A percentile compares a stretch with the other conserved stretches of the same genome.
phyloP scores from a whole-genome alignment of 2,113 vertebrate species.

The Phylloscopus whistleri region DNA sequence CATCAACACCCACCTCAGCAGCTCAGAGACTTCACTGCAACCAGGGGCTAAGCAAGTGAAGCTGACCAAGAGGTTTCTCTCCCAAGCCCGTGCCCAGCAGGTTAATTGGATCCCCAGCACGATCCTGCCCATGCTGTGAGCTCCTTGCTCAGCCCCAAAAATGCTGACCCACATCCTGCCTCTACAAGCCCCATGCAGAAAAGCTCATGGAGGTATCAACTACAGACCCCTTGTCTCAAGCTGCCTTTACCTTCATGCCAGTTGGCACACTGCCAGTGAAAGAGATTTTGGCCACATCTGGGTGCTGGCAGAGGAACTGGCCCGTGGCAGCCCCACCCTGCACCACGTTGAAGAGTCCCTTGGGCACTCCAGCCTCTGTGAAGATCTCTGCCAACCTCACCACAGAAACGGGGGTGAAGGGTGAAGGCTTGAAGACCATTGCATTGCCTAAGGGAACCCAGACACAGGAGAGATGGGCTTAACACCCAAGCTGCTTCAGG shows the following conservation, averaged over 20 bases:
- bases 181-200: neutral
- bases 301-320: slow-evolving; percentile 87
- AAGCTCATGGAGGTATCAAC: neutral
- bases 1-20: neutral
- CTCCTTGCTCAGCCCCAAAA: neutral
- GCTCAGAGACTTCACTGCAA: neutral
- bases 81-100: neutral
- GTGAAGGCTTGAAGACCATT: slow-evolving; percentile 95
- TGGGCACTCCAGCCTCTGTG: slow-evolving; percentile 84
- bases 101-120: neutral
- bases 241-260: slow-evolving; percentile 84
- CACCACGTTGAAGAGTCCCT: slow-evolving; percentile 93
- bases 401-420: slow-evolving; percentile 85
- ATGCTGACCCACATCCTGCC: rapidly evolving
- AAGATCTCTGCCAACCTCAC: slow-evolving; percentile 92
- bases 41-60: neutral
- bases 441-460: slow-evolving; percentile 82
- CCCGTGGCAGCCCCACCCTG: slow-evolving; percentile 91
- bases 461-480: neutral
- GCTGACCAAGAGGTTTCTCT: neutral
- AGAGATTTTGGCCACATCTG: slow-evolving; percentile 89
- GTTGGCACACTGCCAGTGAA: slow-evolving; percentile 96
- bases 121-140: rapidly evolving
- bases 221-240: neutral
- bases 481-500: neutral